These are phyloP conservation scores for Microplitis manilae DNA, from an alignment of 2,888 invertebrate species.

Conservation along the genomic window DNA sequence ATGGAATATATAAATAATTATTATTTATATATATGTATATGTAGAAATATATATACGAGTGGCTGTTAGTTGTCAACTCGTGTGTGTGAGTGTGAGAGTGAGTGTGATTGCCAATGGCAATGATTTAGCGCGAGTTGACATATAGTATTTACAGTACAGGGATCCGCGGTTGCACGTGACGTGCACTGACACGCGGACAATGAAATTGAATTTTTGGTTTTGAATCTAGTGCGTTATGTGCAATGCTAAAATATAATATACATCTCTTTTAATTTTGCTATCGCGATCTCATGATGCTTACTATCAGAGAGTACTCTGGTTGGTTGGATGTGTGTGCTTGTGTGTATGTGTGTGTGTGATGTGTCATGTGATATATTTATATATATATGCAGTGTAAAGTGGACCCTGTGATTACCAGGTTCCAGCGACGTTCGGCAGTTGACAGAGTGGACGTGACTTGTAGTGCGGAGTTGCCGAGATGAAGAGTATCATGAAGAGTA, in stretches of 20 bases:
- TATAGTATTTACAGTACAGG: constrained; percentile 19
- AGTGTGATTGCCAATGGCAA: constrained; percentile 60
- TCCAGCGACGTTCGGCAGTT: constrained; percentile 63
- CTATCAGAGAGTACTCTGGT: not conserved
- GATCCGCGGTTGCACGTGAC: constrained; percentile 60
- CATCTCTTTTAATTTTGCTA: constrained; percentile 21
- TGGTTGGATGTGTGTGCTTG: not conserved
- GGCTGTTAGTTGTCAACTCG: not conserved
- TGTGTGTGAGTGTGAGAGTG: constrained; percentile 3
- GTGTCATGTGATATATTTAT: constrained; percentile 5
- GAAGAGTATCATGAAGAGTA: constrained; percentile 9
- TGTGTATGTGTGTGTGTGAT: constrained; percentile 10
- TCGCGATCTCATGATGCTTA: not conserved
- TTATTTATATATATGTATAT: not conserved
- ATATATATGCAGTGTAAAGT: constrained; percentile 19
- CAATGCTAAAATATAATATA: constrained; percentile 33
- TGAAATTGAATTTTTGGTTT: constrained; percentile 67
- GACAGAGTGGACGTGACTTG: constrained; percentile 63
- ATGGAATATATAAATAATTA: constrained; percentile 6
- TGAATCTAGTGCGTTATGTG: constrained; percentile 61
- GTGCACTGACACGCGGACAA: constrained; percentile 67
- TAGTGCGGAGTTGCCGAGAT: constrained; percentile 23
- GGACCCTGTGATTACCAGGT: constrained; percentile 49
- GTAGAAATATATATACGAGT: not conserved
- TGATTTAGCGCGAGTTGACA: constrained; percentile 20